phyloP scores from a whole-genome alignment of 2,888 invertebrate genomes.

The Pristionchus japonicus region DNA sequence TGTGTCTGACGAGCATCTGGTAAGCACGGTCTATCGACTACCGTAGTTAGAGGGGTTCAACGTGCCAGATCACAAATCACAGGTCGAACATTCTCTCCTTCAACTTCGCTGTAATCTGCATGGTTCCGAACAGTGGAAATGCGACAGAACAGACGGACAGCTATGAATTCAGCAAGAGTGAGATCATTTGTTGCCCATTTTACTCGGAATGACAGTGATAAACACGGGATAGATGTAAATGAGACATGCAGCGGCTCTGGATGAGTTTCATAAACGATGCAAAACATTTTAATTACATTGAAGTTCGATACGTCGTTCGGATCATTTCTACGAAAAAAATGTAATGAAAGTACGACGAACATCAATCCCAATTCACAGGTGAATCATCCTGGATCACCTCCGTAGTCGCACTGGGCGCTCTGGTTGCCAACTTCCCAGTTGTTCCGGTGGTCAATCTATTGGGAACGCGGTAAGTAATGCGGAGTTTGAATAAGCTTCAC shows the following conservation, averaged over 20 bases:
- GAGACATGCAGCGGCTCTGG: no score
- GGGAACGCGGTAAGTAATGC: background rate
- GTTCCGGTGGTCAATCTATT: conserved; percentile 66
- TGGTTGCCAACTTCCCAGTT: conserved; percentile 70
- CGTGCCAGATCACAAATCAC: conserved; percentile 30
- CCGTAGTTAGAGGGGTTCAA: background rate
- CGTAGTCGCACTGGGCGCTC: conserved; percentile 70
- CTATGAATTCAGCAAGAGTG: conserved; percentile 10
- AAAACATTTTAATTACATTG: no score
- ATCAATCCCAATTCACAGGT: background rate
- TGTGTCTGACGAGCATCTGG: conserved; percentile 73
- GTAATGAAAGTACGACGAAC: no score
- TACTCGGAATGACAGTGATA: no score
- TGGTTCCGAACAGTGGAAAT: conserved; percentile 50
- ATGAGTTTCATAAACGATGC: no score
- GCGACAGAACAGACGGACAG: background rate
- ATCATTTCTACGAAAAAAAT: no score
- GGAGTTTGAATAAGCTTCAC: background rate
- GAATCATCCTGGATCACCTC: conserved; percentile 64
- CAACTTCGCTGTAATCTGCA: conserved; percentile 74
- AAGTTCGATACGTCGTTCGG: no score
- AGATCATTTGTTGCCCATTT: background rate
- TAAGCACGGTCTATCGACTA: conserved; percentile 35
- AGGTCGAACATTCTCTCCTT: conserved; percentile 74
- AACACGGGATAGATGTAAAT: no score